Base-by-base conservation (phyloP, 1,140 invertebrate species). In the Eumeta japonica region DNA sequence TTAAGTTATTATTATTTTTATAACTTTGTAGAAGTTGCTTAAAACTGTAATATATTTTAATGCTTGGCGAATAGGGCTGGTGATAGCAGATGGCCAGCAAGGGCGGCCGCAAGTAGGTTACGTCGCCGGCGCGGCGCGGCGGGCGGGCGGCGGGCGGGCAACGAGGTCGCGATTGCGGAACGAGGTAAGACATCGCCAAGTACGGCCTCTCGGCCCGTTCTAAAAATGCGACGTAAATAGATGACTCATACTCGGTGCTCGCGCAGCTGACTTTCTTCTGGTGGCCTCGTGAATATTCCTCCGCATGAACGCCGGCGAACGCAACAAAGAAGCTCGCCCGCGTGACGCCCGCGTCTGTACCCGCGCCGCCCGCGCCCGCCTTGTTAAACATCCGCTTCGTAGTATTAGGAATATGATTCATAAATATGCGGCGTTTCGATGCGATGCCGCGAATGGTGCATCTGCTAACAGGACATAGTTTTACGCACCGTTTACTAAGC, bases 101-200 rank as follows among this genome's bases (percentile, higher is more conserved):
- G 54, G 58, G 52, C 52, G 43, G 29, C 39, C 31, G 39, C 48
- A n/a, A 59, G 50, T 67, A 62, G 62, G 62, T 57, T 52, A 62
- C n/a, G n/a, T n/a, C n/a, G n/a, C n/a, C n/a, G n/a, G n/a, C n/a
- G n/a, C n/a, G n/a, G n/a, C n/a, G n/a, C n/a, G n/a, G n/a, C n/a
- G n/a, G n/a, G n/a, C n/a, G n/a, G n/a, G n/a, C n/a, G n/a, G n/a
- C n/a, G n/a, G n/a, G 36, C 48, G 50, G 53, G 45, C 55, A 57
- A 58, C 52, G 48, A 57, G 48, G 55, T 50, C 57, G 55, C 55
- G 51, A 61, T 55, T 62, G 42, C 58, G 48, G 52, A 57, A 58
- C 55, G 49, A 70, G 65, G 65, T 65, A 61, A 67, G 12, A 52
- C 54, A 46, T 30, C 43, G 28, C 46, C 49, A 52, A 39, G 48